A percentile compares a stretch with the other conserved stretches of the same genome.
Conservation (phyloP, 2,797 vertebrate genomes). For the Aldrovandia affinis region DNA sequence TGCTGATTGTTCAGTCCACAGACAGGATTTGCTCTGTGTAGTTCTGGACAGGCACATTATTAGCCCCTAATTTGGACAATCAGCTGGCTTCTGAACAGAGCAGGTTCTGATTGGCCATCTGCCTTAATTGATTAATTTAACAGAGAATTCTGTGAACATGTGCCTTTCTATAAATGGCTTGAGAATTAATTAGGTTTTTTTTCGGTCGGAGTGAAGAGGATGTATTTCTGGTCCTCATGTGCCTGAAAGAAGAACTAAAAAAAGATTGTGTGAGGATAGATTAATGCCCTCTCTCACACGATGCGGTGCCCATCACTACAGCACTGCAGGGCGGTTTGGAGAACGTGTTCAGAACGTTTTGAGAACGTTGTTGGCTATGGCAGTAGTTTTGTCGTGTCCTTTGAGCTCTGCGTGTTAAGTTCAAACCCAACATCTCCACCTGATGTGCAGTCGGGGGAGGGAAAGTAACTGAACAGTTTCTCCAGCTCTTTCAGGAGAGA, state of each 20-base stretch:
- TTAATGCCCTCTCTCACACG: background rate
- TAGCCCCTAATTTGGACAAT: slow-evolving; percentile 2
- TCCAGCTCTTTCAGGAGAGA: too few relatives aligned
- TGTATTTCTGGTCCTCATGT: background rate
- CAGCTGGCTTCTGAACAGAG: background rate
- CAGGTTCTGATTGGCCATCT: background rate
- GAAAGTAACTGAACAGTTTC: too few relatives aligned
- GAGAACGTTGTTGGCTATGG: background rate
- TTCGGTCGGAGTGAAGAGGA: background rate
- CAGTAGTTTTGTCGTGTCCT: background rate
- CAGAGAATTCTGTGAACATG: slow-evolving; percentile 5
- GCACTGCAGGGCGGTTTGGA: background rate
- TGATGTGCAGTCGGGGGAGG: too few relatives aligned
- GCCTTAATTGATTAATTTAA: slow-evolving; percentile 16
- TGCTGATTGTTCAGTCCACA: slow-evolving; percentile 38
- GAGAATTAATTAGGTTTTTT: background rate
- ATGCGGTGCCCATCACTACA: background rate
- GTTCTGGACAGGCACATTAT: slow-evolving; percentile 11
- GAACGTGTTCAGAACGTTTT: too few relatives aligned
- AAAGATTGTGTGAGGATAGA: background rate
- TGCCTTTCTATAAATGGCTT: background rate
- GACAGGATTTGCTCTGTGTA: slow-evolving; percentile 20
- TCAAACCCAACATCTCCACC: background rate
- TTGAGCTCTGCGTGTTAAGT: background rate
- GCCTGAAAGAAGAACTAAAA: background rate